These are phyloP conservation scores for Rhabdomys dilectus DNA, from an alignment of 2,113 vertebrate genomes.

Conservation along the genomic window DNA sequence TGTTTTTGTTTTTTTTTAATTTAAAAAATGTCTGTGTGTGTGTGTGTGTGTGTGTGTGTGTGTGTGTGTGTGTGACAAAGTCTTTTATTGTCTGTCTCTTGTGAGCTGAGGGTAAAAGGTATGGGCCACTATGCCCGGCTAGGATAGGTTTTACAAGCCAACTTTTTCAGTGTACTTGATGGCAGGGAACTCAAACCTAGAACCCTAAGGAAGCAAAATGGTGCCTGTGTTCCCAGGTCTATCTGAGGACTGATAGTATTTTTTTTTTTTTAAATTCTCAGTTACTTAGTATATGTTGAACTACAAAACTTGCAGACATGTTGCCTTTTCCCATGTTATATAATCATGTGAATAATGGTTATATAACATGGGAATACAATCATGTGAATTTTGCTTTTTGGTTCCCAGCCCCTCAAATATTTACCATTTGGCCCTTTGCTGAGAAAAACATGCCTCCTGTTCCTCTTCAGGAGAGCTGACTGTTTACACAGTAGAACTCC, in stretches of 20 bases:
- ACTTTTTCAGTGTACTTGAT: neutral
- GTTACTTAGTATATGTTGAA: conserved; percentile 27
- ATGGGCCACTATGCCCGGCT: neutral
- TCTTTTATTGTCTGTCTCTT: neutral
- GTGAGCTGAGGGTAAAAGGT: neutral
- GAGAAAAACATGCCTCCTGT: neutral
- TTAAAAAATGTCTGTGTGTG: neutral
- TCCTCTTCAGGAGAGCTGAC: neutral
- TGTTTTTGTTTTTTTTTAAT: neutral
- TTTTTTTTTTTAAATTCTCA: neutral
- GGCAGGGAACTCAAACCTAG: neutral
- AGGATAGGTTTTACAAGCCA: neutral
- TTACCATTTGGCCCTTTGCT: conserved; percentile 23
- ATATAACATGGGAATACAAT: neutral
- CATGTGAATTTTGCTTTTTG: neutral
- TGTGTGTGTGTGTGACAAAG: neutral
- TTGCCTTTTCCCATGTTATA: conserved; percentile 3
- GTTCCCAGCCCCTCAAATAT: neutral
- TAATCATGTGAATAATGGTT: neutral
- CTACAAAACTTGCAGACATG: neutral
- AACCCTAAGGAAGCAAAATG: neutral
- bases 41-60: too few relatives aligned
- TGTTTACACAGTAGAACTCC: neutral
- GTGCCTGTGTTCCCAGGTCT: neutral
- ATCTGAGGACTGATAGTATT: neutral